Base-by-base conservation (phyloP, 1,140 invertebrate genomes). In the Megalopta genalis region DNA sequence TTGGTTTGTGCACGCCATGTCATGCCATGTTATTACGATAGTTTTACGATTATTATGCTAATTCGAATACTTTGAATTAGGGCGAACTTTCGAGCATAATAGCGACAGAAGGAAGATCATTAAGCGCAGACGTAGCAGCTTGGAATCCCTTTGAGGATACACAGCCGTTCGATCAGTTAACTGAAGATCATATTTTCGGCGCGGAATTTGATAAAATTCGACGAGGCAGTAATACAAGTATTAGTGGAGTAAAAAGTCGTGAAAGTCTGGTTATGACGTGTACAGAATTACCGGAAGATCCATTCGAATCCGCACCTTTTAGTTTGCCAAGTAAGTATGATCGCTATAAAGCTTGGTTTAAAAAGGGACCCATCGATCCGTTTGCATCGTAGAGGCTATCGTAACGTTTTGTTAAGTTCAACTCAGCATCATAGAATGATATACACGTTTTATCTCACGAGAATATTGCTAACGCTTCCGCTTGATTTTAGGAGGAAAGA, bases 141-240 rank as follows among this genome's bases (percentile, higher is more conserved):
- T 97, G 96, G 96, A 97, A 97, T 94, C 97, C 97, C 27, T 97
- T 97, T 88, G 96, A 96, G 87, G 96, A 96, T 88, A 92, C 94
- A 66, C 93, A 94, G 46, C 94, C 95, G n/a, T 97, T 97, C 89
- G 95, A 94, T 90, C 94, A 95, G 86, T 94, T 97, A 90, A 96
- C 95, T 2, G 97, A 97, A 87, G 97, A 97, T 93, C 95, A 96
- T 85, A 95, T 97, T 85, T 97, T 97, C 92, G 97, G 97, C 73
- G 96, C 96, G 37, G 97, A 97, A 92, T 97, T 97, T 91, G 97
- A 97, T 88, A 96, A 96, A 92, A 96, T 97, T 86, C 93, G 97
- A 87, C 94, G 96, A 87, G 95, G 96, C 72, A 97, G 96, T 77
- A 96, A 97, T 91, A 96, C 96, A 87, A 97, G 97, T 96, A 96